Evolutionary conservation across 1,140 invertebrate genomes (phyloP).

Genomic region (Drosophila leontia): DNA sequence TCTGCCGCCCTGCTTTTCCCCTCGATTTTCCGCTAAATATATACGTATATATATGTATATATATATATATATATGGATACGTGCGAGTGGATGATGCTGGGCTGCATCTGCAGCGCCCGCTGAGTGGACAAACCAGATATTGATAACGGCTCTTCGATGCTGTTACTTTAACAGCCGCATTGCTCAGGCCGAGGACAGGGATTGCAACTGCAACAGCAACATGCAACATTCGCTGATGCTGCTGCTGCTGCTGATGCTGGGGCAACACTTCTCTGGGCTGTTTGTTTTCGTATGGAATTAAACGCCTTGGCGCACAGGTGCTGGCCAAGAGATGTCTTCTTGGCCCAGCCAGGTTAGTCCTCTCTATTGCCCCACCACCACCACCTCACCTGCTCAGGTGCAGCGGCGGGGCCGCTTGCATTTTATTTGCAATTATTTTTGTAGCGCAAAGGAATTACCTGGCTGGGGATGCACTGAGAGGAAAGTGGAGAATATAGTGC

Average conservation of each 20-base stretch:
- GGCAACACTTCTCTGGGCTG: conserved; percentile 69
- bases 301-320: conserved; percentile 74
- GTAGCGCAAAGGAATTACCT: conserved; percentile 75
- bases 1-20: conserved; percentile 65
- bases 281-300: conserved; percentile 80
- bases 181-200: conserved; percentile 57
- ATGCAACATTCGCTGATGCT: conserved; percentile 74
- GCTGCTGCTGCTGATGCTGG: conserved; percentile 29
- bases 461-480: conserved; percentile 38
- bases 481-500: background rate
- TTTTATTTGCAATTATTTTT: conserved; percentile 83
- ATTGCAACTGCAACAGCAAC: conserved; percentile 51
- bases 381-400: conserved; percentile 56
- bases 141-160: conserved; percentile 85
- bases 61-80: conserved; percentile 8
- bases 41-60: conserved; percentile 11
- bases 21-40: conserved; percentile 26
- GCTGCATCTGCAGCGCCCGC: conserved; percentile 56
- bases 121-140: conserved; percentile 85
- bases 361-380: background rate
- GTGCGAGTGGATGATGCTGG: conserved; percentile 50
- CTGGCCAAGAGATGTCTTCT: conserved; percentile 62
- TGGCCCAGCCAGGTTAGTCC: conserved; percentile 29
- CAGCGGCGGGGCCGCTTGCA: conserved; percentile 67
- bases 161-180: conserved; percentile 78